These are phyloP conservation scores for Acanthornis magna DNA, from an alignment of 2,797 vertebrate genomes.

Conservation along the genomic window DNA sequence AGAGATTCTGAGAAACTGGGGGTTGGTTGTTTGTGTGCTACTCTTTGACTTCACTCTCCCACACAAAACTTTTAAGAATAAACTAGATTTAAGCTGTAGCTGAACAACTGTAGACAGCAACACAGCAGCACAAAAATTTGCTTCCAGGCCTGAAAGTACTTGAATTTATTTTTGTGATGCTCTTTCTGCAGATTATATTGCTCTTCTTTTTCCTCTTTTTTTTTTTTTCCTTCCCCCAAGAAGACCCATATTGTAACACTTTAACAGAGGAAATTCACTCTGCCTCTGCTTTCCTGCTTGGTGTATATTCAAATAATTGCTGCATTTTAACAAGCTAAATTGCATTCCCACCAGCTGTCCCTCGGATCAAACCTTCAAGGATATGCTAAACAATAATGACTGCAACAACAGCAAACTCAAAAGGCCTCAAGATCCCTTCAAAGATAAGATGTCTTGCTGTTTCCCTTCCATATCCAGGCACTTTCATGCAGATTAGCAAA, in stretches of 20 bases:
- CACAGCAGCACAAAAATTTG: not conserved
- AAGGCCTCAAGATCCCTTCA: conserved; percentile 47
- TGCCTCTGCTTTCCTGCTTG: conserved; percentile 34
- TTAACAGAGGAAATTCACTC: conserved; percentile 31
- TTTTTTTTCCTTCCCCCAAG: not conserved
- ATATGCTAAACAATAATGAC: conserved; percentile 46
- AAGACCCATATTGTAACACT: conserved; percentile 31
- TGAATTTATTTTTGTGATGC: not conserved
- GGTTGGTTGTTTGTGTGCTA: not conserved
- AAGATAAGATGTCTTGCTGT: conserved; percentile 53
- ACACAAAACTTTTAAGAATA: not conserved
- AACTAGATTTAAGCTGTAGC: not conserved
- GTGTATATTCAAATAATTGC: conserved; percentile 63
- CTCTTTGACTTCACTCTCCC: not conserved
- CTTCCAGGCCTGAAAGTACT: not conserved
- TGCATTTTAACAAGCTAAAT: conserved; percentile 59
- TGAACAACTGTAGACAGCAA: not conserved
- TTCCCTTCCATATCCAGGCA: conserved; percentile 19
- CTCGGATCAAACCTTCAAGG: conserved; percentile 51
- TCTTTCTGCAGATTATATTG: not conserved
- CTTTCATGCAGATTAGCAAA: conserved; percentile 52
- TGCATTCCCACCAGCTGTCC: conserved; percentile 50
- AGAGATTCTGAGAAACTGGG: not conserved
- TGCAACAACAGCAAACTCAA: conserved; percentile 35
- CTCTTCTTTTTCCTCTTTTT: not conserved